Base-by-base conservation (phyloP, 2,797 vertebrate species). In the Masticophis lateralis region DNA sequence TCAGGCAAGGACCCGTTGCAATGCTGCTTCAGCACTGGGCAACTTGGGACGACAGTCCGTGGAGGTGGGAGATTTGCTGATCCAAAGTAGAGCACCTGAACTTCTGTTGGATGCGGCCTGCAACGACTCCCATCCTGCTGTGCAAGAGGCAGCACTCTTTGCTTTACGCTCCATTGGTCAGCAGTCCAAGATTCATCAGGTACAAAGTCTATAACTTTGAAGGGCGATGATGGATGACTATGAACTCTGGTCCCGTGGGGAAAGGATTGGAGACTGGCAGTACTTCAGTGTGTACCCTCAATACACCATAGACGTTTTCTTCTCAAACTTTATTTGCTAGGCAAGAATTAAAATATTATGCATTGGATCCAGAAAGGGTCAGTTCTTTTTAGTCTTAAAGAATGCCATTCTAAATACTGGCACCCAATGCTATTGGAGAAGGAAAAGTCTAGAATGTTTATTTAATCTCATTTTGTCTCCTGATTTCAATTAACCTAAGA, bases 11-110 rank as follows among this genome's bases (percentile, higher is more conserved):
- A 98, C 98, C 0, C 98, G 99, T 3, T 97, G 97, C 91, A 98
- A 98, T 55, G 98, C 98, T 0, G 99, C 98, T 43, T 97, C 94
- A 0, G 98, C 98, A 14, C 97, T 99, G 88, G 98, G 98, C 92
- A 99, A 99, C 97, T 95, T 99, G 94, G 95, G 98, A 1, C 53
- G 10, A 66, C 90, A 2, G 61, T 97, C 90, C 86, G 95, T 10
- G 53, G 98, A 79, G 93, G 95, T 97, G 16, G 96, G 95, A 3
- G 94, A 98, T 2, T 51, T 97, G 88, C 93, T 99, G 95, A 87
- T 98, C 53, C 96, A 98, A 92, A 97, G 96, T 91, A 96, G 97
- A 3, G 97, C 95, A 37, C 97, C 97, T 16, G 92, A 96, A 0
- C 86, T 96, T 28, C 98, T 99, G 53, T 97, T 99, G 83, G 98